phyloP scores from a whole-genome alignment of 1,140 invertebrate genomes.

The Apis cerana region DNA sequence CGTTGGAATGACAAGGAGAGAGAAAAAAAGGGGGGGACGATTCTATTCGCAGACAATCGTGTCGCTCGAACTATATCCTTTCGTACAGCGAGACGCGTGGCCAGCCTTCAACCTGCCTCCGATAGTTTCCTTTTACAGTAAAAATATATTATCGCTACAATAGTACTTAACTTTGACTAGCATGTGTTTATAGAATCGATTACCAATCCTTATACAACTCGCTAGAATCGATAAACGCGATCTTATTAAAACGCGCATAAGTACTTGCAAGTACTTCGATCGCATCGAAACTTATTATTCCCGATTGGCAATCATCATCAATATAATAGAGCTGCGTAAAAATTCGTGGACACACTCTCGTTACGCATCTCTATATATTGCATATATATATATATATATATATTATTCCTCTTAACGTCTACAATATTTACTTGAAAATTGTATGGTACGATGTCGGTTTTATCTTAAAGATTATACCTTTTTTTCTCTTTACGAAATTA shows the following conservation, averaged over 20 bases:
- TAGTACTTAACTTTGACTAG: constrained; percentile 75
- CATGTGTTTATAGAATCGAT: constrained; percentile 68
- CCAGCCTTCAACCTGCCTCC: constrained; percentile 48
- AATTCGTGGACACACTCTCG: constrained; percentile 2
- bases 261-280: background rate
- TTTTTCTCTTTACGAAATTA: constrained; percentile 29
- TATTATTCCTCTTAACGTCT: constrained; percentile 15
- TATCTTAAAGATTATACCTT: constrained; percentile 47
- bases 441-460: constrained; percentile 48
- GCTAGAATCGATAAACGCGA: constrained; percentile 1
- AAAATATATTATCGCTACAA: constrained; percentile 74
- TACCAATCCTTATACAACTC: constrained; percentile 45
- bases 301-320: constrained; percentile 25
- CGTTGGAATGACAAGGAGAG: background rate
- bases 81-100: constrained; percentile 34
- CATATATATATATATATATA: too few species aligned
- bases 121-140: constrained; percentile 66
- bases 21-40: background rate
- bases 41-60: background rate
- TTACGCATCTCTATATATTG: constrained; percentile 8
- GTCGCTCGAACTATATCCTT: background rate
- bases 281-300: background rate
- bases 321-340: constrained; percentile 4
- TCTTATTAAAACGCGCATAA: background rate
- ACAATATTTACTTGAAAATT: constrained; percentile 37